These are phyloP conservation scores for Hippocampus mohnikei DNA, from an alignment of 2,113 vertebrate genomes.

Conservation along the genomic window DNA sequence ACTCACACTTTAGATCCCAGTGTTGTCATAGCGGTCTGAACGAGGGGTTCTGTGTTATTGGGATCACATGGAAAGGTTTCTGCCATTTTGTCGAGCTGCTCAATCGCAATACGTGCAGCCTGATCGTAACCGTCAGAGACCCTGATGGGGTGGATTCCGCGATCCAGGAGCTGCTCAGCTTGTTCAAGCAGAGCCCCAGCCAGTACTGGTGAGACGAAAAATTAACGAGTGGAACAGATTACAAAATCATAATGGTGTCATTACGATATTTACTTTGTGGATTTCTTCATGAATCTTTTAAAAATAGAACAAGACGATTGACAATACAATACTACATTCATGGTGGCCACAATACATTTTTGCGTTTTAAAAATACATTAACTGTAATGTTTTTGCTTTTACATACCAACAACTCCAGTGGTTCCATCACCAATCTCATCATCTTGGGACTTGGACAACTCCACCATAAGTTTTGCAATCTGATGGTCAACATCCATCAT, in stretches of 20 bases:
- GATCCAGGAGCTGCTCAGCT: conserved; percentile 90
- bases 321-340: too few relatives aligned
- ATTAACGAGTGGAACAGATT: background rate
- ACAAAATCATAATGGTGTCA: background rate
- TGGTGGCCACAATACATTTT: too few relatives aligned
- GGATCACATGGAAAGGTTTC: conserved; percentile 86
- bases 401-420: conserved; percentile 95
- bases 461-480: conserved; percentile 98
- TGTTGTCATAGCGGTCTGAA: conserved; percentile 96
- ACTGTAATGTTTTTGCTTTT: background rate
- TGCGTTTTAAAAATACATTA: too few relatives aligned
- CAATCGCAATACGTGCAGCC: conserved; percentile 85
- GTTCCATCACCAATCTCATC: conserved; percentile 99
- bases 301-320: too few relatives aligned
- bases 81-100: conserved; percentile 87
- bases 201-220: conserved; percentile 73
- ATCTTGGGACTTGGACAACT: conserved; percentile 96
- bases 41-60: conserved; percentile 83
- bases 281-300: too few relatives aligned
- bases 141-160: conserved; percentile 93
- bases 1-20: conserved; percentile 97
- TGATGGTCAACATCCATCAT: conserved; percentile 99
- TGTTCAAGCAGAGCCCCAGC: conserved; percentile 92
- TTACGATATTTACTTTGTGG: too few relatives aligned
- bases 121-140: conserved; percentile 95